These are phyloP conservation scores for Torymus texanus DNA, from an alignment of 2,888 invertebrate species.

Conservation along the genomic window DNA sequence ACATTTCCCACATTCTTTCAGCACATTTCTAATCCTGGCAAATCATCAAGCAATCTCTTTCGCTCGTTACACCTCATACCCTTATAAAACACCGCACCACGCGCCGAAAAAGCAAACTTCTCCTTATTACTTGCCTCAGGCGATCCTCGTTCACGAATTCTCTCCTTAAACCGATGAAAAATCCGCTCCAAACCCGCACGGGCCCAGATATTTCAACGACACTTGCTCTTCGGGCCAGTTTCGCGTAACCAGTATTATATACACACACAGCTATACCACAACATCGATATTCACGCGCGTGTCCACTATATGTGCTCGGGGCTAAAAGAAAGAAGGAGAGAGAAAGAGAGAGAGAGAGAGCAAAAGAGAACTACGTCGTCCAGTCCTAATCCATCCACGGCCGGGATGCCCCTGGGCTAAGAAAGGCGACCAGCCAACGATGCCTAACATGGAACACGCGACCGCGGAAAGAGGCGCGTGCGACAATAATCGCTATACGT, in stretches of 20 bases:
- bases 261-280: neutral
- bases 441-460: constrained; percentile 39
- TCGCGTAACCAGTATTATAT: constrained; percentile 20
- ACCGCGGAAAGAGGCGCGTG: constrained; percentile 23
- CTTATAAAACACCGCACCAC: too few relatives aligned
- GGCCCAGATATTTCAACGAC: constrained; percentile 22
- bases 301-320: constrained; percentile 55
- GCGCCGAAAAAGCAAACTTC: too few relatives aligned
- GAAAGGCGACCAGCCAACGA: constrained; percentile 66
- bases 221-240: constrained; percentile 44
- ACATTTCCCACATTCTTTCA: too few relatives aligned
- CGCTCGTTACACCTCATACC: too few relatives aligned
- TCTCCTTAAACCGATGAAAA: constrained; percentile 25
- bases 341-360: too few relatives aligned
- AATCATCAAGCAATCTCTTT: too few relatives aligned
- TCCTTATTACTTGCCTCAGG: too few relatives aligned
- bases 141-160: neutral
- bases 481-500: constrained; percentile 40
- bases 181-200: neutral
- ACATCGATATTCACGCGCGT: neutral
- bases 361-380: constrained; percentile 52
- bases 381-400: constrained; percentile 58
- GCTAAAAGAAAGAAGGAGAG: too few relatives aligned
- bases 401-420: constrained; percentile 71
- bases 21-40: too few relatives aligned